A percentile compares a stretch with the other conserved stretches of the same genome.
Evolutionary conservation across 2,113 vertebrate species (phyloP).

Genomic region (Narcine bancroftii): DNA sequence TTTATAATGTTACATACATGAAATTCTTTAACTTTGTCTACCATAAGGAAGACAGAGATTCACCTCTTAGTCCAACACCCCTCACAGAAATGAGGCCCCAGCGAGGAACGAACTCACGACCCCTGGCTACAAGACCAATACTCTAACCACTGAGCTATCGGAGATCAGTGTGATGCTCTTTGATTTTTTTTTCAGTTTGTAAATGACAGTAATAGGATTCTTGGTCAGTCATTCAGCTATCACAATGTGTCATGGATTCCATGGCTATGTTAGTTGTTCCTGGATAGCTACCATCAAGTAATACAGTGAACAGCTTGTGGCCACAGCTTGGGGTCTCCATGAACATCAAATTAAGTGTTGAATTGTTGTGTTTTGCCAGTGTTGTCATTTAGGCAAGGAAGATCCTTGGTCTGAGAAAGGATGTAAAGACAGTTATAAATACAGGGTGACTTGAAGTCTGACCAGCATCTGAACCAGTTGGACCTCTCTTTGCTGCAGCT

Average conservation of each 20-base stretch:
- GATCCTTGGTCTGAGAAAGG: neutral
- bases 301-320: neutral
- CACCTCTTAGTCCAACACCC: too few relatives aligned
- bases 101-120: too few relatives aligned
- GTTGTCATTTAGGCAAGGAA: neutral
- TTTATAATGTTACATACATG: too few relatives aligned
- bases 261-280: neutral
- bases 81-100: too few relatives aligned
- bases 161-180: too few relatives aligned
- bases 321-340: too few relatives aligned
- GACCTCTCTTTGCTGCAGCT: neutral
- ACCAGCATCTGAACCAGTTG: neutral
- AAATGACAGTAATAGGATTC: neutral
- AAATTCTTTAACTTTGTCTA: too few relatives aligned
- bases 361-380: neutral
- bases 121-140: too few relatives aligned
- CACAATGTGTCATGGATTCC: neutral
- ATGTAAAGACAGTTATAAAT: neutral
- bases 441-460: neutral
- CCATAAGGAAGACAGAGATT: too few relatives aligned
- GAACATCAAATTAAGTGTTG: too few relatives aligned
- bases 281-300: neutral
- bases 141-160: too few relatives aligned
- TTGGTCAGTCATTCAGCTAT: neutral
- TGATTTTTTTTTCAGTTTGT: neutral